Evolutionary conservation across 2,113 vertebrate species (phyloP).

Genomic region (Silurus asotus): DNA sequence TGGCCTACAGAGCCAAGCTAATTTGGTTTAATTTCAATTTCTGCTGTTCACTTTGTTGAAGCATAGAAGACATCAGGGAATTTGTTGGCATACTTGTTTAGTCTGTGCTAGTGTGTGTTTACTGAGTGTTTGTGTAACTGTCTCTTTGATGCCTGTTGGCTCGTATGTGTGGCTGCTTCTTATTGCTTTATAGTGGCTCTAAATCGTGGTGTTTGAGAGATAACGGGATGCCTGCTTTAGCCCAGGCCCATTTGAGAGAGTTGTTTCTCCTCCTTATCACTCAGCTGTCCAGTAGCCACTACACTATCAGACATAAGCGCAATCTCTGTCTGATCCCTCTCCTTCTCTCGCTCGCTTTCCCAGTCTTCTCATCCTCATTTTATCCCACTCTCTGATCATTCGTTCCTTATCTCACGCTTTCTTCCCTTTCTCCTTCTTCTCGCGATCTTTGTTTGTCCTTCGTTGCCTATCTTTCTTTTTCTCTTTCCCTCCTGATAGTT

Average conservation of each 20-base stretch:
- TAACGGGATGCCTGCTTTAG: conserved; percentile 20
- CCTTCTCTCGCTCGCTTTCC: conserved; percentile 36
- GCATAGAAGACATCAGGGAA: conserved; percentile 56
- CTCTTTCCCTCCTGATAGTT: neutral
- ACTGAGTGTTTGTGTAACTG: conserved; percentile 69
- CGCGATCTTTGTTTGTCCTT: conserved; percentile 37
- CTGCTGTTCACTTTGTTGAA: conserved; percentile 75
- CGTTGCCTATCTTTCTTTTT: conserved; percentile 1
- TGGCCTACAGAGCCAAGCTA: conserved; percentile 75
- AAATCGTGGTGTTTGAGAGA: conserved; percentile 4
- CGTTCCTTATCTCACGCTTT: conserved; percentile 66
- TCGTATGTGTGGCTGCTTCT: conserved; percentile 53
- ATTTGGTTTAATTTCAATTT: conserved; percentile 84
- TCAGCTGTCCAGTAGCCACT: conserved; percentile 54
- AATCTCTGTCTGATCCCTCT: conserved; percentile 71
- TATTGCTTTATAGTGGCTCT: conserved; percentile 16
- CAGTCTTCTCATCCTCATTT: neutral
- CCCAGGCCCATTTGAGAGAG: conserved; percentile 39
- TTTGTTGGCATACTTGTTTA: conserved; percentile 45
- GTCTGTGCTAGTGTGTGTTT: conserved; percentile 24
- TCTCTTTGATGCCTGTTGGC: conserved; percentile 74
- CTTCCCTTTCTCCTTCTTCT: conserved; percentile 58
- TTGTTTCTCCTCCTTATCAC: conserved; percentile 54
- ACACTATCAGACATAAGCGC: conserved; percentile 64
- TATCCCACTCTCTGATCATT: conserved; percentile 50